Base-by-base conservation (phyloP, 2,113 vertebrate species). In the Eudyptes chrysolophus region DNA sequence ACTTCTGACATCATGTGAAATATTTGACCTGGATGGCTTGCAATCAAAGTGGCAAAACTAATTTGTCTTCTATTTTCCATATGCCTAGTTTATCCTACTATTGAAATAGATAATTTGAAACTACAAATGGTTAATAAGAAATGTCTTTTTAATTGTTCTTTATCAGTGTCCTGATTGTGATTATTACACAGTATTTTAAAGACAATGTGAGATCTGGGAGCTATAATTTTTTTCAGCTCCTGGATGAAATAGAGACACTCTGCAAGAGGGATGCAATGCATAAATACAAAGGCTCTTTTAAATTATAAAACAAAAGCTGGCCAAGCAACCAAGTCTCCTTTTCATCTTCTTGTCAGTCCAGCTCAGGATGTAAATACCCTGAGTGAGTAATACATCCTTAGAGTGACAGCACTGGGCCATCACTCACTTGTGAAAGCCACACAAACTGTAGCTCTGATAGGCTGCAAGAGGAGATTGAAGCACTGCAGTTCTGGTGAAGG, bases 251-350 rank as follows among this genome's bases (percentile, higher is more conserved):
- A 77, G 85, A 58, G 94, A 72, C 24, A 61, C 61, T 64, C 58
- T 34, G 84, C 61, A 68, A 82, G 38, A 69, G 49, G 68, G 79
- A 69, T 82, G 60, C 44, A 65, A 46, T 61, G 36, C 30, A 84
- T 74, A 81, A 97, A 97, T 85, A 95, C 77, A 85, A 94, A 96
- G 71, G 15, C 42, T 92, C 46, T 89, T 95, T 72, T 89, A 93
- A 96, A 92, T 93, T 93, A 95, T 86, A 81, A 93, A 97, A 82
- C 90, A 97, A 97, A 96, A 92, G 57, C 62, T 84, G 68, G 38
- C 38, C 62, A 51, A 77, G 62, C 36, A 80, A 58, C 70, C n/a
- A 74, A 90, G 61, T 30, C 70, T 94, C 55, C 74, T 89, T 89
- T 96, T 95, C 85, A 74, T 93, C 93, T 91, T 88, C 86, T 80